These are phyloP conservation scores for Pteronotus mesoamericanus DNA, from an alignment of 2,797 vertebrate species.

Conservation along the genomic window DNA sequence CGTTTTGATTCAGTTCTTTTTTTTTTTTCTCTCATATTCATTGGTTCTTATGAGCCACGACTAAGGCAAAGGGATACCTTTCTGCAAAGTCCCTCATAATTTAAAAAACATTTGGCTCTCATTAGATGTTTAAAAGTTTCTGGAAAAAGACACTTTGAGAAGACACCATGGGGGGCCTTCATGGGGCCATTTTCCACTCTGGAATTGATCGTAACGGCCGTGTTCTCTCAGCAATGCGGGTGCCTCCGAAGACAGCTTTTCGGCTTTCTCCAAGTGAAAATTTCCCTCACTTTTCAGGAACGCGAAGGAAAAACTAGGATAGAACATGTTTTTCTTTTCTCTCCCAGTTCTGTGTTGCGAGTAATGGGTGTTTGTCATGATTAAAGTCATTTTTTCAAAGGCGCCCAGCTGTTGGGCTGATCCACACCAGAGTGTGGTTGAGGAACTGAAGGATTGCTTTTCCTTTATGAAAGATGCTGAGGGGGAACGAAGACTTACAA, in stretches of 20 bases:
- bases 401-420: not conserved
- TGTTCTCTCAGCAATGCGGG: not conserved
- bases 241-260: not conserved
- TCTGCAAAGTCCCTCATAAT: not conserved
- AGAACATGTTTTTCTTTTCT: slow-evolving; percentile 24
- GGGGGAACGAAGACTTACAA: not conserved
- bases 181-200: not conserved
- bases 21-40: not conserved
- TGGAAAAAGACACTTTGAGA: not conserved
- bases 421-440: not conserved
- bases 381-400: not conserved
- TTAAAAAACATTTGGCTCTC: slow-evolving; percentile 7
- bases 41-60: not conserved
- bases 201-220: not conserved
- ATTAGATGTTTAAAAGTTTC: not conserved
- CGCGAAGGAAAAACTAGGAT: not conserved
- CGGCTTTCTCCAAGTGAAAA: not conserved
- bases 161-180: not conserved
- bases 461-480: not conserved
- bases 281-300: slow-evolving; percentile 15
- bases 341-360: not conserved
- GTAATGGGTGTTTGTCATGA: not conserved
- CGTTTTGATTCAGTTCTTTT: not conserved
- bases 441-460: not conserved
- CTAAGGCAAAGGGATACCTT: not conserved